Percentiles rank a stretch among this genome's conserved stretches.
phyloP scores from a whole-genome alignment of 2,797 vertebrate species.

The Gallinago nigripennis region DNA sequence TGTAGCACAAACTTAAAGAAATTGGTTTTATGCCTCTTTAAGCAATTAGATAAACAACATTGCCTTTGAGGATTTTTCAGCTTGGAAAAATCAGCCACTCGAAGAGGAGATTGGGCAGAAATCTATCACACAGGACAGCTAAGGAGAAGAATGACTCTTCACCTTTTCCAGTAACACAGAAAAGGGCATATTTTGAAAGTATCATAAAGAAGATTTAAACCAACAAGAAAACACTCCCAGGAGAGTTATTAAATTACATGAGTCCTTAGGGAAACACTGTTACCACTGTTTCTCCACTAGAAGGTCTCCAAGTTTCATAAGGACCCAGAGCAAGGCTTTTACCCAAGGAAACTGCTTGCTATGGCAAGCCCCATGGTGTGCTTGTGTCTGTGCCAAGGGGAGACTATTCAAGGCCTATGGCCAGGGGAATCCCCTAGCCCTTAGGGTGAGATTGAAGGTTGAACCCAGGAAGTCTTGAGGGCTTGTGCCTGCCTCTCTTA shows the following conservation, averaged over 20 bases:
- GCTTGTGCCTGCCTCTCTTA: neutral
- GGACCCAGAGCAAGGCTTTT: neutral
- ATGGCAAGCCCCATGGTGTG: neutral
- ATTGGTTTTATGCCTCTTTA: conserved; percentile 17
- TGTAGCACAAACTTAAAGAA: neutral
- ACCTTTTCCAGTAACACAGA: conserved; percentile 8
- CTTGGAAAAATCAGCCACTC: neutral
- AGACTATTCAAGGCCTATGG: neutral
- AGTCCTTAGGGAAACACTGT: neutral
- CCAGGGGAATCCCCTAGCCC: neutral
- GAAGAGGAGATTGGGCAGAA: neutral
- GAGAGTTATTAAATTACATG: neutral
- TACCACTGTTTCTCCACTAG: neutral
- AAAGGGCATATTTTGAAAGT: conserved; percentile 36
- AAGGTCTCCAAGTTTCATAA: neutral
- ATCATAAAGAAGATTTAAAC: neutral
- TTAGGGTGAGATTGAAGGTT: neutral
- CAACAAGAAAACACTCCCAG: neutral
- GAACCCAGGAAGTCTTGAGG: neutral
- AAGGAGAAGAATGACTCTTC: neutral
- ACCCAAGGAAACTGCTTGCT: neutral
- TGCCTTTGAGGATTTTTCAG: conserved; percentile 16
- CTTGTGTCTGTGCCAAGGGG: neutral
- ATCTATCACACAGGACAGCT: neutral
- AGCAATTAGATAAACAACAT: conserved; percentile 15